Percentiles rank a stretch among this genome's conserved stretches.
These are phyloP conservation scores for Agrotis ipsilon DNA, from an alignment of 2,888 invertebrate genomes.

Conservation along the genomic window DNA sequence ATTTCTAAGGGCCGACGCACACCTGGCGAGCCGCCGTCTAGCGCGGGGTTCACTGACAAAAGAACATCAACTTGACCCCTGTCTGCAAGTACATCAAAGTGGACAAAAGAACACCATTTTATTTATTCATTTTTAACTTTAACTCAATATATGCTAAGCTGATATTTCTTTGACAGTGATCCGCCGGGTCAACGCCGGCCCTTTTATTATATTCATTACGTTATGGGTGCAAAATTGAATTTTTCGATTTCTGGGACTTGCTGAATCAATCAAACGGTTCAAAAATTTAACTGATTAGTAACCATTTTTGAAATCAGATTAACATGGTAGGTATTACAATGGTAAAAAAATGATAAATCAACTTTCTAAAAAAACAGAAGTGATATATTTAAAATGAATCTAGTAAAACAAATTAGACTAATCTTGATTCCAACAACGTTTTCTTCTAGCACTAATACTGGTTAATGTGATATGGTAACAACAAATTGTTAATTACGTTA, in stretches of 20 bases:
- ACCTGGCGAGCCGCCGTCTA: conserved; percentile 14
- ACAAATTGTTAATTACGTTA: neutral
- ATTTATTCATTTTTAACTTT: conserved; percentile 5
- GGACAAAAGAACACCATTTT: too few relatives aligned
- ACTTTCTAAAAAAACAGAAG: neutral
- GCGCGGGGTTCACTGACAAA: conserved; percentile 18
- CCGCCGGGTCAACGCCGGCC: conserved; percentile 29
- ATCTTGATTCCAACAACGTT: conserved; percentile 15
- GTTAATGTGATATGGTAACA: neutral
- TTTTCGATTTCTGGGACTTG: neutral
- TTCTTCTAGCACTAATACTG: neutral
- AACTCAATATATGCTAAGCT: neutral
- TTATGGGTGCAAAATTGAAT: neutral
- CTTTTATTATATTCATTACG: conserved; percentile 17
- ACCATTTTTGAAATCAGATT: conserved; percentile 11
- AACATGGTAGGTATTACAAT: neutral
- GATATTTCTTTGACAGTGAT: conserved; percentile 18
- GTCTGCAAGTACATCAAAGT: neutral
- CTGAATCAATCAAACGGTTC: neutral
- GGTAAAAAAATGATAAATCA: neutral
- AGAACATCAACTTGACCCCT: conserved; percentile 5
- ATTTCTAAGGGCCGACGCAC: conserved; percentile 29
- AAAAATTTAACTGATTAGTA: neutral
- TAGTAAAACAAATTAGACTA: neutral
- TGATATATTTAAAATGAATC: conserved; percentile 3